Percentiles rank a stretch among this genome's conserved stretches.
These are phyloP conservation scores for Seriola aureovittata DNA, from an alignment of 2,113 vertebrate species.

Conservation along the genomic window DNA sequence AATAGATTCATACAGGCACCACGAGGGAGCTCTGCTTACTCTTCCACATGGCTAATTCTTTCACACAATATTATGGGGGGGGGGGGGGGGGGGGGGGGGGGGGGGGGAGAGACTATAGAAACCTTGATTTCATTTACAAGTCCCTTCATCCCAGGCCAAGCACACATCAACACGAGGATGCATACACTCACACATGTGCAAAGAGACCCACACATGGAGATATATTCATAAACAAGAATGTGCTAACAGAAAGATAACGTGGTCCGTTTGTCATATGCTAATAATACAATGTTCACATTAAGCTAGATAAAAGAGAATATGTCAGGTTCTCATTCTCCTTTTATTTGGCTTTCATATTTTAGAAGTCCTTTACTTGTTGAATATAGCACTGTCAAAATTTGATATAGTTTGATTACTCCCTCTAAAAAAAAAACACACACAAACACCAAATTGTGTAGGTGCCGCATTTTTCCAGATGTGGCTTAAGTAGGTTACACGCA, in stretches of 20 bases:
- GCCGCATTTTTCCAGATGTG: too few relatives aligned
- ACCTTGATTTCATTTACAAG: slow-evolving; percentile 76
- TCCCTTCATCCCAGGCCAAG: slow-evolving; percentile 10
- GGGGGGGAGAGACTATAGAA: slow-evolving; percentile 66
- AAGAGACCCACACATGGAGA: slow-evolving; percentile 27
- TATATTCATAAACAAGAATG: slow-evolving; percentile 19
- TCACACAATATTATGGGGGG: slow-evolving; percentile 80
- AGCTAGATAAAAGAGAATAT: slow-evolving; percentile 15
- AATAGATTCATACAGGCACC: slow-evolving; percentile 89
- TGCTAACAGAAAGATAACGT: slow-evolving; percentile 25
- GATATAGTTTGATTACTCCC: too few relatives aligned
- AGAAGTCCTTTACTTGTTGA: neutral
- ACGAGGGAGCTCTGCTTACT: slow-evolving; percentile 83
- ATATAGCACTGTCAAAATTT: too few relatives aligned
- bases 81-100: slow-evolving; percentile 41
- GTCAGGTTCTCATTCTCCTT: neutral
- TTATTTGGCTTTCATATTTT: slow-evolving; percentile 20
- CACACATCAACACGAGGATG: slow-evolving; percentile 27
- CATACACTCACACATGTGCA: slow-evolving; percentile 8
- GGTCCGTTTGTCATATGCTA: slow-evolving; percentile 40
- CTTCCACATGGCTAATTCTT: slow-evolving; percentile 87
- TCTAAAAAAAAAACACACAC: too few relatives aligned
- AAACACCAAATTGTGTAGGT: too few relatives aligned
- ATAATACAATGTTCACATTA: slow-evolving; percentile 45
- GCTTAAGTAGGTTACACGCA: too few relatives aligned